These are phyloP conservation scores for Orbicella faveolata DNA, from an alignment of 64 coral and sea anemone genomes.

Conservation along the genomic window DNA sequence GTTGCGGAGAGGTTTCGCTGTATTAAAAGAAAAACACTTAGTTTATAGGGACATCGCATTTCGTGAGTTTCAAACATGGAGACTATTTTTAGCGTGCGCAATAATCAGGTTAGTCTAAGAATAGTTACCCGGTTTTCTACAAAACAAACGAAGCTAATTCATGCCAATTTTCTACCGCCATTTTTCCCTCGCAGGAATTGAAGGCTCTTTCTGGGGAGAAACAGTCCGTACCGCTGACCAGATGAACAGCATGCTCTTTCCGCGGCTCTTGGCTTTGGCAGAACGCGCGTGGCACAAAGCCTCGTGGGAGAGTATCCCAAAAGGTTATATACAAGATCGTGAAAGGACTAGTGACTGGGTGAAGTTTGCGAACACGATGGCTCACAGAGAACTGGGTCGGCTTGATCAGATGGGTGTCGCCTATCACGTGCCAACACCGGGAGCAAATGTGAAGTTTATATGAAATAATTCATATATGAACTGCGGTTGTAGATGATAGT, in stretches of 20 bases:
- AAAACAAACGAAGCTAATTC: too few species aligned
- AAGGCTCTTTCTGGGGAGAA: conserved; percentile 47
- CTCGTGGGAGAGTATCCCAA: conserved; percentile 39
- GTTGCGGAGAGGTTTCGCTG: too few species aligned
- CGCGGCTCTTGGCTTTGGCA: conserved; percentile 48
- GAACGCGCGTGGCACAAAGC: conserved; percentile 61
- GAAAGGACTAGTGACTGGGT: conserved; percentile 42
- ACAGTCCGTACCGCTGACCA: conserved; percentile 61
- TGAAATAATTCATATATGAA: too few species aligned
- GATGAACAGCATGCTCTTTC: conserved; percentile 63
- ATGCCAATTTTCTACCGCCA: too few species aligned
- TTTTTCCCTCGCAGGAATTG: conserved; percentile 29
- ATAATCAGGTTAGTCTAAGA: not conserved
- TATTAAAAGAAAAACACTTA: too few species aligned
- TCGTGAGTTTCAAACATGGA: too few species aligned
- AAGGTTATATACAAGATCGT: conserved; percentile 5
- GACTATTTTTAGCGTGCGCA: not conserved
- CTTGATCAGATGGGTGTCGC: conserved; percentile 44
- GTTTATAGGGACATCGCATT: too few species aligned
- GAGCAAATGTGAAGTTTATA: too few species aligned
- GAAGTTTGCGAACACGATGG: conserved; percentile 55
- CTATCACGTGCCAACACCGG: conserved; percentile 36
- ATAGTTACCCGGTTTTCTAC: too few species aligned
- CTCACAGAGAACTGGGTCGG: conserved; percentile 44
- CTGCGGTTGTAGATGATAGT: too few species aligned